A percentile compares a stretch with the other conserved stretches of the same genome.
Evolutionary conservation across 2,797 vertebrate species (phyloP).

Genomic region (Dendrocincla fuliginosa): DNA sequence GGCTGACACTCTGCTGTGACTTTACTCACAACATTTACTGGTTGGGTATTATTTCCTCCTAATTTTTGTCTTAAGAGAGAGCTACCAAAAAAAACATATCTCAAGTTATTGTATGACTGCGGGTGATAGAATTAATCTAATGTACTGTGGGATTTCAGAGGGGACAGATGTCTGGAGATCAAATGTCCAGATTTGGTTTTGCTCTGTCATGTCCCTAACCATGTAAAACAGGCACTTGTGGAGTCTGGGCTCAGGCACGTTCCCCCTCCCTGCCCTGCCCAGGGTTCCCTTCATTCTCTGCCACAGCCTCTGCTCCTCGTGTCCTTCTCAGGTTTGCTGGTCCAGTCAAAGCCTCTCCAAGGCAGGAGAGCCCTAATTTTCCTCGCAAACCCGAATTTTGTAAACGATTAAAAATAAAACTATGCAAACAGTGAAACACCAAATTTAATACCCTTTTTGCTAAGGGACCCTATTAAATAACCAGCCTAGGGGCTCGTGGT

Average conservation of each 20-base stretch:
- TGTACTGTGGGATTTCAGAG: background rate
- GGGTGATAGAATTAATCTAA: background rate
- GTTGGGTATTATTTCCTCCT: background rate
- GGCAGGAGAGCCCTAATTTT: background rate
- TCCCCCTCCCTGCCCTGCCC: background rate
- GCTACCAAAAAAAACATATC: background rate
- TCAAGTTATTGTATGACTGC: background rate
- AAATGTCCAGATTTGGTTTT: background rate
- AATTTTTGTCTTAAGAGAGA: background rate
- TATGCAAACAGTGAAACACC: background rate
- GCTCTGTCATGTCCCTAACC: background rate
- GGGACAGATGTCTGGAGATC: background rate
- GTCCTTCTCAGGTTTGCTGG: background rate
- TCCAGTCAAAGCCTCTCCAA: background rate
- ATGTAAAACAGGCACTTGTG: background rate
- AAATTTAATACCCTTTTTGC: rapidly evolving
- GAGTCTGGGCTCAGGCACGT: background rate
- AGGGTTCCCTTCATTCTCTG: background rate
- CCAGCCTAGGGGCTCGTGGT: rapidly evolving
- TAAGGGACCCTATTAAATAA: background rate
- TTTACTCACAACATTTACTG: background rate
- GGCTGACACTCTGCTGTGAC: background rate
- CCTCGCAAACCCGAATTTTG: background rate
- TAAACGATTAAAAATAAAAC: background rate
- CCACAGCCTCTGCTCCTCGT: background rate